Percentiles rank a stretch among this genome's conserved stretches.
These are phyloP conservation scores for Chaitophorus viminalis DNA, from an alignment of 2,888 invertebrate species.

Conservation along the genomic window DNA sequence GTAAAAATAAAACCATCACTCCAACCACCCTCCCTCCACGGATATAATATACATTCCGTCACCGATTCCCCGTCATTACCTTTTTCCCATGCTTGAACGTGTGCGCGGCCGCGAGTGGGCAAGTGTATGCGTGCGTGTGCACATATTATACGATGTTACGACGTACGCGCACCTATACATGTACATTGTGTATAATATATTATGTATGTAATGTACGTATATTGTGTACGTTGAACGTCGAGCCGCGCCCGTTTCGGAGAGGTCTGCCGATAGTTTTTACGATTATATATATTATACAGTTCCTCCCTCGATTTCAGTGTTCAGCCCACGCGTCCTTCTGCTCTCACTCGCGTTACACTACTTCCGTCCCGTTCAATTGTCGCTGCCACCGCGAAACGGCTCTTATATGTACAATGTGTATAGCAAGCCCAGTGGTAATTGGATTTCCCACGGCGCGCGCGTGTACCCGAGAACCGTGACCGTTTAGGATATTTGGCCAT, in stretches of 20 bases:
- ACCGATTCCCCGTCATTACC: background rate
- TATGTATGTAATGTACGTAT: background rate
- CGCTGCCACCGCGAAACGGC: background rate
- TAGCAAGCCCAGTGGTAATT: background rate
- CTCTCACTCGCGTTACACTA: too few relatives aligned
- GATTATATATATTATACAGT: too few relatives aligned
- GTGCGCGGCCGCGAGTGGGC: too few relatives aligned
- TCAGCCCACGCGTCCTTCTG: background rate
- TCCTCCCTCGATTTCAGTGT: background rate
- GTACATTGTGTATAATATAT: background rate
- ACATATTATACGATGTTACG: background rate
- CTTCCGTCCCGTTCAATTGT: background rate
- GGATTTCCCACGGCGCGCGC: conserved; percentile 23
- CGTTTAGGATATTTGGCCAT: too few relatives aligned
- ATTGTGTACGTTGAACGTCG: background rate
- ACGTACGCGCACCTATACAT: background rate
- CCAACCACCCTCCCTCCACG: too few relatives aligned
- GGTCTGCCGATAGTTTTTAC: conserved; percentile 26
- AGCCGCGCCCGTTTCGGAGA: background rate
- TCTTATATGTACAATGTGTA: background rate
- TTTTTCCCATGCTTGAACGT: background rate
- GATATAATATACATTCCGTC: background rate
- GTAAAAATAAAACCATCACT: background rate
- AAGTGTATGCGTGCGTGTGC: too few relatives aligned
- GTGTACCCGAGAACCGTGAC: background rate